Percentiles rank a stretch among this genome's conserved stretches.
These are phyloP conservation scores for Meloe dianella DNA, from an alignment of 2,888 invertebrate genomes.

Conservation along the genomic window DNA sequence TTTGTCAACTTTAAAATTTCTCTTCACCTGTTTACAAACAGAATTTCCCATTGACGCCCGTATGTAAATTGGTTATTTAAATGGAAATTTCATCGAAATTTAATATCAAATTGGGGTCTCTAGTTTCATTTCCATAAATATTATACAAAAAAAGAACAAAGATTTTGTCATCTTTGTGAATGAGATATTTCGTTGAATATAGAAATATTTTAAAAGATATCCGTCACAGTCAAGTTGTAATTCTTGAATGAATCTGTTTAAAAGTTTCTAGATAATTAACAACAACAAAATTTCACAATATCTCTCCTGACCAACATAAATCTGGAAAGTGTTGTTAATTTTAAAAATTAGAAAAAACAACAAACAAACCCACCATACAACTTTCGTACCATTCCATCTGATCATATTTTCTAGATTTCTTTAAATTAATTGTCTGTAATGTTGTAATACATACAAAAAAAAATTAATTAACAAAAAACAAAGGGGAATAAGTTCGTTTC, in stretches of 20 bases:
- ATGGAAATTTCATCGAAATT: too few relatives aligned
- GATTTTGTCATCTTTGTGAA: too few relatives aligned
- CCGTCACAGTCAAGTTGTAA: background rate
- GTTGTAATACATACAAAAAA: too few relatives aligned
- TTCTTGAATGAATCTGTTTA: background rate
- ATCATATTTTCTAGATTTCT: background rate
- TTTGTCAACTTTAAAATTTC: too few relatives aligned
- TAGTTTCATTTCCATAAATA: background rate
- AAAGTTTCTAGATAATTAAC: background rate
- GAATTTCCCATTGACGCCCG: too few relatives aligned
- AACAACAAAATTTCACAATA: background rate
- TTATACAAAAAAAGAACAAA: background rate
- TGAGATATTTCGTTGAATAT: background rate
- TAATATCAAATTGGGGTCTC: too few relatives aligned
- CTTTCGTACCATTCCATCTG: background rate
- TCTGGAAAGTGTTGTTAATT: background rate
- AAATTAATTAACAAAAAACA: too few relatives aligned
- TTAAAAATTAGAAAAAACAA: background rate
- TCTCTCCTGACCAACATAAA: background rate
- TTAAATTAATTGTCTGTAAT: too few relatives aligned
- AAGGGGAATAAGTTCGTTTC: too few relatives aligned
- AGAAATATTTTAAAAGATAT: background rate
- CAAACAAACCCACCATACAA: background rate
- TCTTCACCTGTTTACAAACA: too few relatives aligned
- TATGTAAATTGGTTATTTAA: too few relatives aligned